Evolutionary conservation across 2,113 vertebrate species (phyloP).

Genomic region (Gymnogyps californianus): DNA sequence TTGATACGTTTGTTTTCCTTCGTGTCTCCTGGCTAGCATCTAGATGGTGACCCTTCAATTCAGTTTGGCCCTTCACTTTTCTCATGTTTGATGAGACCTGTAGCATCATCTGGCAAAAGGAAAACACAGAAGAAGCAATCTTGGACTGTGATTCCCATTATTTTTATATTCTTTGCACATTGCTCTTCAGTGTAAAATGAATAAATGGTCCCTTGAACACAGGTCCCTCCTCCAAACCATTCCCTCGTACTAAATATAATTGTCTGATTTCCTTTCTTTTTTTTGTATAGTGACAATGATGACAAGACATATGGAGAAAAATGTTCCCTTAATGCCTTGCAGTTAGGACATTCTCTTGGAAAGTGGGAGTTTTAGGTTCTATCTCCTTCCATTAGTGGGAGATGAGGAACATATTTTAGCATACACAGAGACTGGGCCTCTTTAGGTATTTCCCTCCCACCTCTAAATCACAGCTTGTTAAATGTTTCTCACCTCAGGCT

Average conservation of each 20-base stretch:
- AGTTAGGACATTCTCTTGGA: neutral
- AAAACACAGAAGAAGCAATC: neutral
- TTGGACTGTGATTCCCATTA: neutral
- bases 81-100: neutral
- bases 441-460: neutral
- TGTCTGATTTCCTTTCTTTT: neutral
- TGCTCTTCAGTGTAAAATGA: neutral
- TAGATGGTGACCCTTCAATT: neutral
- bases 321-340: neutral
- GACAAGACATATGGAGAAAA: neutral
- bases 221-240: neutral
- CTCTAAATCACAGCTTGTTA: neutral
- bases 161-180: neutral
- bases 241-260: neutral
- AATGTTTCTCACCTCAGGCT: neutral
- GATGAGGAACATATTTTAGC: neutral
- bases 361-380: neutral
- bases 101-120: neutral
- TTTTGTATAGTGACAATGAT: neutral
- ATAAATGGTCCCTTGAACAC: neutral
- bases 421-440: neutral
- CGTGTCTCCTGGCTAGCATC: neutral
- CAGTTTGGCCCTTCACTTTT: neutral
- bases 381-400: neutral
- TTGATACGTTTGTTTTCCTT: neutral